Evolutionary conservation across 2,797 vertebrate species (phyloP).

Genomic region (Betta splendens): DNA sequence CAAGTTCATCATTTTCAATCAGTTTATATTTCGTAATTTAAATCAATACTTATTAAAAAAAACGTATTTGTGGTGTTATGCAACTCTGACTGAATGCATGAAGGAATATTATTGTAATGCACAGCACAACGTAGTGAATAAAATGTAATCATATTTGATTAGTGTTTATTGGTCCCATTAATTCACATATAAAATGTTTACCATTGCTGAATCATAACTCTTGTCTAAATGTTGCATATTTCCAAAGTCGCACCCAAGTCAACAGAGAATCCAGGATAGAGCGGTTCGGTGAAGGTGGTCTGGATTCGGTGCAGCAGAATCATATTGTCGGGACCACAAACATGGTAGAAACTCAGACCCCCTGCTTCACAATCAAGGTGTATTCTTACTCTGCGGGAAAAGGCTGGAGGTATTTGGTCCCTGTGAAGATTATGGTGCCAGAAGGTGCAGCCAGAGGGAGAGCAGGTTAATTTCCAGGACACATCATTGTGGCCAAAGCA

Average conservation of each 20-base stretch:
- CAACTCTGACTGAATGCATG: no score
- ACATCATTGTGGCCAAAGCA: slow-evolving; percentile 61
- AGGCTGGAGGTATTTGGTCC: slow-evolving; percentile 29
- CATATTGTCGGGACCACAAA: slow-evolving; percentile 20
- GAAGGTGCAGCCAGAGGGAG: slow-evolving; percentile 46
- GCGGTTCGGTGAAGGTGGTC: slow-evolving; percentile 56
- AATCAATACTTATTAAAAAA: no score
- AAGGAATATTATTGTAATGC: no score
- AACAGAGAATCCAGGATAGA: slow-evolving; percentile 65
- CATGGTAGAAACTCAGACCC: slow-evolving; percentile 60
- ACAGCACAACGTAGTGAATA: no score
- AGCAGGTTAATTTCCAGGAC: slow-evolving; percentile 68
- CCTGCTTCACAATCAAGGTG: slow-evolving; percentile 52
- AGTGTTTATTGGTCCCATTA: no score
- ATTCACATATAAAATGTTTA: no score
- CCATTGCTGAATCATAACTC: no score
- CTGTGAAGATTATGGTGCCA: slow-evolving; percentile 63
- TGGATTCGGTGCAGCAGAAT: slow-evolving; percentile 54
- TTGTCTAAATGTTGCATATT: slow-evolving; percentile 41
- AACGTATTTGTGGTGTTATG: no score
- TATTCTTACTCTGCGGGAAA: slow-evolving; percentile 49
- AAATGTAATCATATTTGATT: no score
- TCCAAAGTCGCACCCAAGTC: slow-evolving; percentile 53
- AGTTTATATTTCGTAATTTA: no score
- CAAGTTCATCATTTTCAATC: no score